phyloP scores from a whole-genome alignment of 2,888 invertebrate species.

The Alsophila aescularia region DNA sequence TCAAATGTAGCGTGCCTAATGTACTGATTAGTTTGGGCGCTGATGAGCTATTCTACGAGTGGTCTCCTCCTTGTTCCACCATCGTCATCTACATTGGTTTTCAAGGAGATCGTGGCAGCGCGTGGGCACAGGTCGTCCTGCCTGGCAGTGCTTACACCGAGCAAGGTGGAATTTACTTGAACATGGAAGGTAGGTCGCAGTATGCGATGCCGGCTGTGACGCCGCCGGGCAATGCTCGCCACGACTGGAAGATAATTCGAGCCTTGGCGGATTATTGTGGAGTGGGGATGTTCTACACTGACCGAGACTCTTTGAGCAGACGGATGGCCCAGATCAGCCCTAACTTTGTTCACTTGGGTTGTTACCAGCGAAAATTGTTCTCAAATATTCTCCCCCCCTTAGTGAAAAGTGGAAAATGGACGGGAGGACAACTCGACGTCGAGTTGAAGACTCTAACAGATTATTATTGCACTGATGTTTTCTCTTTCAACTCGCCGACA shows the following conservation, averaged over 20 bases:
- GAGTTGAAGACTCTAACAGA: constrained; percentile 60
- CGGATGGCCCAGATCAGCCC: constrained; percentile 71
- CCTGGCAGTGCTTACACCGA: constrained; percentile 99
- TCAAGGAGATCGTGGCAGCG: constrained; percentile 97
- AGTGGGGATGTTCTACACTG: constrained; percentile 57
- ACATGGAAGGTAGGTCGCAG: constrained; percentile 98
- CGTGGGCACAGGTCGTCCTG: constrained; percentile 94
- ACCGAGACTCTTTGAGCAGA: constrained; percentile 50
- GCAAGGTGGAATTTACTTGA: constrained; percentile 96
- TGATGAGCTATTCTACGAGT: constrained; percentile 92
- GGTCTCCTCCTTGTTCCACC: constrained; percentile 89
- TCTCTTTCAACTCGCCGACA: constrained; percentile 67
- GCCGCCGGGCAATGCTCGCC: constrained; percentile 96
- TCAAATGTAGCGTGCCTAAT: constrained; percentile 85
- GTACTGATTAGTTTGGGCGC: constrained; percentile 96
- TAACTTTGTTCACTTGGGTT: constrained; percentile 56
- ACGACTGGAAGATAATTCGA: constrained; percentile 98
- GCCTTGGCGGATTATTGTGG: constrained; percentile 68
- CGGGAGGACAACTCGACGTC: constrained; percentile 43
- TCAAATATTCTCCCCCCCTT: constrained; percentile 14
- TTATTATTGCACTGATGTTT: constrained; percentile 73
- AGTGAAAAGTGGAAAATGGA: background rate
- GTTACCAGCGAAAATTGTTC: constrained; percentile 60
- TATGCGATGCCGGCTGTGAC: constrained; percentile 93
- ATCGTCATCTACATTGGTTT: constrained; percentile 95